Evolutionary conservation across 2,113 vertebrate species (phyloP).

Genomic region (Chaenogobius annularis): DNA sequence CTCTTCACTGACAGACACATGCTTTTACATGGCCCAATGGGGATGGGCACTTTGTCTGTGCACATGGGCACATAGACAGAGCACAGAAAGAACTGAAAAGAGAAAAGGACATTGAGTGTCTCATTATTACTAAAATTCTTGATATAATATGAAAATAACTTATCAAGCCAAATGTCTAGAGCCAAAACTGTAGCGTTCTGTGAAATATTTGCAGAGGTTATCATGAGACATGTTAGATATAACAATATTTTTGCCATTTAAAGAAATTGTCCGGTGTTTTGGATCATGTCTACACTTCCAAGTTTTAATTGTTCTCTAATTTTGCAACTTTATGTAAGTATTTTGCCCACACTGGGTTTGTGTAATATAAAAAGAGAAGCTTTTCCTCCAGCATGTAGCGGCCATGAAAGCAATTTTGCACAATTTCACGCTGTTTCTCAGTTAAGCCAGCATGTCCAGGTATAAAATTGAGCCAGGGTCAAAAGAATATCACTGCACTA

Average conservation of each 20-base stretch:
- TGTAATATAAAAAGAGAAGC: conserved; percentile 22
- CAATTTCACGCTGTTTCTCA: conserved; percentile 44
- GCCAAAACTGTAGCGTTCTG: too few relatives aligned
- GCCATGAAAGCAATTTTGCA: conserved; percentile 38
- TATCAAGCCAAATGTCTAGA: not conserved
- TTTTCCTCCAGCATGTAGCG: not conserved
- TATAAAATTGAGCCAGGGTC: conserved; percentile 33
- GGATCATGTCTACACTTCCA: too few relatives aligned
- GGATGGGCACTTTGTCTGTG: conserved; percentile 97
- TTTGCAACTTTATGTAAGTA: not conserved
- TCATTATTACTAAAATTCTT: not conserved
- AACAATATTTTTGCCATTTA: not conserved
- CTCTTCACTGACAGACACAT: conserved; percentile 97
- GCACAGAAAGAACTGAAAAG: conserved; percentile 92
- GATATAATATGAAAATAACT: not conserved
- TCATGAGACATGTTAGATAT: not conserved
- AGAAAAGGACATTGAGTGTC: not conserved
- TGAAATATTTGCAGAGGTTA: not conserved
- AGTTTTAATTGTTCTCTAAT: too few relatives aligned
- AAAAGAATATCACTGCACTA: conserved; percentile 9
- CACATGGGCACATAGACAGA: conserved; percentile 98
- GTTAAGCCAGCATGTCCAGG: conserved; percentile 26
- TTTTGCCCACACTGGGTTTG: conserved; percentile 2
- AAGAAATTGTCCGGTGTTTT: not conserved
- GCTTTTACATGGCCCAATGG: conserved; percentile 94